Percentiles rank a stretch among this genome's conserved stretches.
Conservation (phyloP, 2,113 vertebrate genomes). For the Kryptolebias marmoratus region DNA sequence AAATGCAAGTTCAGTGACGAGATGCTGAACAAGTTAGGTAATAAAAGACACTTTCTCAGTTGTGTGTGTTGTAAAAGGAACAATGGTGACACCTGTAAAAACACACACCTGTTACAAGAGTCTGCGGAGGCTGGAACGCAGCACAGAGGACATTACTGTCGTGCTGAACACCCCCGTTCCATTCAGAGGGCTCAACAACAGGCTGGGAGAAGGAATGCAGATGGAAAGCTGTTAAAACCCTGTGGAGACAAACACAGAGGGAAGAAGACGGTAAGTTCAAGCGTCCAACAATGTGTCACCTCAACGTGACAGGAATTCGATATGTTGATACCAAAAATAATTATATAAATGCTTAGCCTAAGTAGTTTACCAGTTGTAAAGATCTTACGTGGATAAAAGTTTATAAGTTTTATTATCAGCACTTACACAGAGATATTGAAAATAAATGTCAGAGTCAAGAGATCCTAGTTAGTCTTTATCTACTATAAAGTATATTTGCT, state of each 20-base stretch:
- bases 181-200: conserved; percentile 78
- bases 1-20: background rate
- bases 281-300: background rate
- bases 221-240: conserved; percentile 83
- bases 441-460: too few relatives aligned
- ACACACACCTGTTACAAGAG: conserved; percentile 78
- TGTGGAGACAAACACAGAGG: conserved; percentile 49
- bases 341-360: too few relatives aligned
- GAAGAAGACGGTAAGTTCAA: background rate
- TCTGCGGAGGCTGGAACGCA: conserved; percentile 79
- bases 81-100: background rate
- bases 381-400: too few relatives aligned
- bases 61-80: background rate
- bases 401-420: too few relatives aligned
- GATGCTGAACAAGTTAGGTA: background rate
- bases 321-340: background rate
- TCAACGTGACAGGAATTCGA: background rate
- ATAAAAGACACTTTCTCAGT: background rate
- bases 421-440: too few relatives aligned
- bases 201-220: conserved; percentile 75
- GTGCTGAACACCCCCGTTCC: conserved; percentile 79
- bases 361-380: too few relatives aligned
- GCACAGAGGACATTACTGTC: conserved; percentile 66
- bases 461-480: too few relatives aligned
- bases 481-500: too few relatives aligned